These are phyloP conservation scores for Rana temporaria DNA, from an alignment of 2,113 vertebrate species.

Conservation along the genomic window DNA sequence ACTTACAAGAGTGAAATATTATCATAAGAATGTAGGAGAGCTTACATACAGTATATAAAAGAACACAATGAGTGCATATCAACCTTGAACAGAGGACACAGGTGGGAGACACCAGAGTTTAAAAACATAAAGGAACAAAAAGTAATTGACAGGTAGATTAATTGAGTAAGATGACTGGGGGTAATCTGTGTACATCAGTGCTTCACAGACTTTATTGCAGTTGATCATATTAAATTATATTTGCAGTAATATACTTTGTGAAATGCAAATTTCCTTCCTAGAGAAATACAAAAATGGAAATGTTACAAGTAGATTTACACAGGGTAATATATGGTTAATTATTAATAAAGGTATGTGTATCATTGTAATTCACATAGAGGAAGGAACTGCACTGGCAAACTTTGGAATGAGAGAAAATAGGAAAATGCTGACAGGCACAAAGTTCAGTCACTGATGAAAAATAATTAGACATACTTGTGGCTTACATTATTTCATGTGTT, in stretches of 20 bases:
- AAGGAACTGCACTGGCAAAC: background rate
- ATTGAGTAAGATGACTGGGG: background rate
- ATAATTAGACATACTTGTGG: conserved; percentile 1
- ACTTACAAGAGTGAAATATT: background rate
- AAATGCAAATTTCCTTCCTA: conserved; percentile 19
- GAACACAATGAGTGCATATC: background rate
- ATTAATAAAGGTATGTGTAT: conserved; percentile 3
- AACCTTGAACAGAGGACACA: conserved; percentile 34
- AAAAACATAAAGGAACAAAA: background rate
- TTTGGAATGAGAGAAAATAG: background rate
- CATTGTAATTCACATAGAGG: conserved; percentile 2
- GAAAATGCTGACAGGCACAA: conserved; percentile 9
- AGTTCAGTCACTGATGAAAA: conserved; percentile 11
- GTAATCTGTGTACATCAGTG: background rate
- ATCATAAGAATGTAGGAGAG: background rate
- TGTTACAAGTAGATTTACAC: conserved; percentile 11
- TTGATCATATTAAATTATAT: conserved; percentile 7
- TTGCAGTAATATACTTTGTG: background rate
- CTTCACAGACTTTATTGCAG: background rate
- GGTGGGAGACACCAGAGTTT: background rate
- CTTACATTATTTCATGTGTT: conserved; percentile 10
- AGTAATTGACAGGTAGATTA: conserved; percentile 21
- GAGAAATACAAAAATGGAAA: conserved; percentile 1
- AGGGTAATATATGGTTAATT: conserved; percentile 27
- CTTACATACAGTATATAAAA: background rate